phyloP scores from a whole-genome alignment of 2,888 invertebrate genomes.

The Morpho deidamia region DNA sequence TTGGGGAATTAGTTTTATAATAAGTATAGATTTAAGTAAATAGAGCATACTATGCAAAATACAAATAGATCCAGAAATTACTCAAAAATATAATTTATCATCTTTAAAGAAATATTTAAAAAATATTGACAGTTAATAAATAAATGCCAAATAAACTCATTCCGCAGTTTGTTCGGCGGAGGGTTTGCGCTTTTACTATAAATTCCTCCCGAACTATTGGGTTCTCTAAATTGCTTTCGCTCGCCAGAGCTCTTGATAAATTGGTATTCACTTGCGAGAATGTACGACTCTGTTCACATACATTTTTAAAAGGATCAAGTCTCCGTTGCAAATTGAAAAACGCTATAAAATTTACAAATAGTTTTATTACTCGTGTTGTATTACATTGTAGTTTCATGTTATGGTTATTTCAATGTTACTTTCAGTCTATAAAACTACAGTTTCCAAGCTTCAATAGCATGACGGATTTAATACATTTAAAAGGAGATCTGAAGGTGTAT shows the following conservation, averaged over 20 bases:
- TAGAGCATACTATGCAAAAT: too few species aligned
- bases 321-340: conserved; percentile 13
- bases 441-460: too few species aligned
- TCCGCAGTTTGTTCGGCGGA: conserved; percentile 2
- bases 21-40: too few species aligned
- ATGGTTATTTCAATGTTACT: too few species aligned
- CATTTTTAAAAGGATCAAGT: conserved; percentile 21
- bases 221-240: conserved; percentile 21
- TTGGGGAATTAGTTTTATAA: too few species aligned
- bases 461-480: too few species aligned
- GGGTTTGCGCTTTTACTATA: conserved; percentile 15
- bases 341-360: conserved; percentile 7
- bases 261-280: conserved; percentile 17
- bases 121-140: background rate
- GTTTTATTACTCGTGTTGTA: background rate
- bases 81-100: too few species aligned
- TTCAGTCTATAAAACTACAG: too few species aligned
- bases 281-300: conserved; percentile 17
- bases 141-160: conserved; percentile 5
- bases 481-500: too few species aligned
- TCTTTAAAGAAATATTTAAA: background rate
- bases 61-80: too few species aligned
- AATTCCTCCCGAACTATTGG: conserved; percentile 18
- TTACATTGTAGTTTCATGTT: background rate
- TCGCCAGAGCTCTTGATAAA: conserved; percentile 19